phyloP scores from a whole-genome alignment of 1,140 invertebrate species.

The Drosophila truncata region DNA sequence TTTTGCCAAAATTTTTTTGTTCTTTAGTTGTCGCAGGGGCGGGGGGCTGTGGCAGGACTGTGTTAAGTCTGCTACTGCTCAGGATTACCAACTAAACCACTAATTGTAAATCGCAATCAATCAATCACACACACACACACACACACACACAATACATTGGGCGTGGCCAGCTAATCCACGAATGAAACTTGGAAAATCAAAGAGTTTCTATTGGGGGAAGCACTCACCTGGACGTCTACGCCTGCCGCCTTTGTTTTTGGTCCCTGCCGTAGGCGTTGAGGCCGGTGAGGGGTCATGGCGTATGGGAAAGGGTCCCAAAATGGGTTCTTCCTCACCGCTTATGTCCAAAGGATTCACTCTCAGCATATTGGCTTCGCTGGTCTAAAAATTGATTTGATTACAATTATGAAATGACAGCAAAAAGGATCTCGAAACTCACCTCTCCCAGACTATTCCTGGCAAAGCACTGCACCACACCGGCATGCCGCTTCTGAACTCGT shows the following conservation, averaged over 20 bases:
- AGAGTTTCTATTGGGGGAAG: not conserved
- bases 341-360: slow-evolving; percentile 92
- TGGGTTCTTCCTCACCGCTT: slow-evolving; percentile 85
- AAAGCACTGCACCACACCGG: slow-evolving; percentile 95
- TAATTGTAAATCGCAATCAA: slow-evolving; percentile 62
- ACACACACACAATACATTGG: slow-evolving; percentile 50
- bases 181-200: slow-evolving; percentile 17
- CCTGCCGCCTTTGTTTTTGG: slow-evolving; percentile 84
- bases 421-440: no score
- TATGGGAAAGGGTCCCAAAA: slow-evolving; percentile 72
- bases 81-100: slow-evolving; percentile 44
- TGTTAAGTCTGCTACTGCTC: slow-evolving; percentile 26
- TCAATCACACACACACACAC: slow-evolving; percentile 26
- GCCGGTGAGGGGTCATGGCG: slow-evolving; percentile 51
- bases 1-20: slow-evolving; percentile 24
- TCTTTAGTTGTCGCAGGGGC: slow-evolving; percentile 39
- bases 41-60: slow-evolving; percentile 35
- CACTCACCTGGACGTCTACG: slow-evolving; percentile 86
- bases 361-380: slow-evolving; percentile 88
- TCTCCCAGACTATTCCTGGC: slow-evolving; percentile 93
- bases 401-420: no score
- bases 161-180: slow-evolving; percentile 41
- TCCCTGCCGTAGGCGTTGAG: slow-evolving; percentile 45
- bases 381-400: slow-evolving; percentile 40
- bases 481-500: slow-evolving; percentile 87